Evolutionary conservation across 2,888 invertebrate genomes (phyloP), one percentile per base, ranked within the genome.

Genomic region (Danaus chrysippus): DNA sequence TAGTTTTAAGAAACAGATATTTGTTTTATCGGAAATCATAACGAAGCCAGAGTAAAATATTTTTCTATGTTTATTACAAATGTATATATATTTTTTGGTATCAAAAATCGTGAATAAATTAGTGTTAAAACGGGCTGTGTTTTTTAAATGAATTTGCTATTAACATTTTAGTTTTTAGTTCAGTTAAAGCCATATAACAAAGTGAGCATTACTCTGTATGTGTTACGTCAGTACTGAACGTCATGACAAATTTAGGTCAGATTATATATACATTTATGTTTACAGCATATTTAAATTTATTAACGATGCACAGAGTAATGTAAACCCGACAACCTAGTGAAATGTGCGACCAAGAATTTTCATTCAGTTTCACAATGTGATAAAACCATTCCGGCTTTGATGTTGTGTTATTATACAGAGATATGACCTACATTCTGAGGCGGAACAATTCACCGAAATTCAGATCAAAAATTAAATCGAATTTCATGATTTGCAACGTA

Each of bases 231-330:
- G 76, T 71, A 73, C 70, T 75, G 71, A 72, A 78, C 88, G 88
- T 89, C 88, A 89, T 77, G 72, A 73, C 66, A 71, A 73, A 87
- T 87, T 86, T 84, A 78, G 88, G 87, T 88, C 88, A 87, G 78
- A 75, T 77, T 81, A 81, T 80, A 81, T 81, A 81, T 83, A 82
- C 79, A 78, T 75, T 74, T 77, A 76, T 79, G 78, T 81, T 83
- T 83, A 87, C 79, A 83, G 79, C 83, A 79, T 84, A 82, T 85
- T 84, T 80, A 74, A 73, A 65, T 79, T 80, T 84, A 83, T 85
- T 82, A 78, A 77, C 66, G 69, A 72, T 71, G 71, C 71, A 70
- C 66, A 67, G 68, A 66, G 64, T 65, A 66, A 70, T 62, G 58
- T 67, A 71, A 65, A 70, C 69, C 63, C 53, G 58, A 44, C 60